These are phyloP conservation scores for Anguilla marmorata DNA, from an alignment of 2,797 vertebrate genomes.

Conservation along the genomic window DNA sequence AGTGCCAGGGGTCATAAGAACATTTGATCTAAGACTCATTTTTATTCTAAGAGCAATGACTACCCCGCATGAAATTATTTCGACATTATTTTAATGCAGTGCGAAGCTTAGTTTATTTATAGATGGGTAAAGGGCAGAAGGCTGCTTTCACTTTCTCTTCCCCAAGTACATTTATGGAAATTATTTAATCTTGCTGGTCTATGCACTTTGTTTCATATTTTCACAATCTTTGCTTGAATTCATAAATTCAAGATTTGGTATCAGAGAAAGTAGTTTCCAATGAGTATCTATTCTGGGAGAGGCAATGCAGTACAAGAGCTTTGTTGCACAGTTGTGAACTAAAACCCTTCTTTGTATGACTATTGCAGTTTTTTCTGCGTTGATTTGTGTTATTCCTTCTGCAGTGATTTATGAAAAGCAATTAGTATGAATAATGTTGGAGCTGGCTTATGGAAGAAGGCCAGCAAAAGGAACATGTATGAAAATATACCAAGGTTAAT, in stretches of 20 bases:
- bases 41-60: neutral
- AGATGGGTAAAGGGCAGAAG: constrained; percentile 41
- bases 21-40: constrained; percentile 37
- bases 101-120: constrained; percentile 35
- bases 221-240: constrained; percentile 42
- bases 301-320: constrained; percentile 40
- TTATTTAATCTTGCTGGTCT: constrained; percentile 51
- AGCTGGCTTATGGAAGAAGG: constrained; percentile 57
- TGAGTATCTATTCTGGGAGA: constrained; percentile 3
- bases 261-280: constrained; percentile 22
- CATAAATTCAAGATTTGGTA: constrained; percentile 17
- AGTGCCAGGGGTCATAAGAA: constrained; percentile 40
- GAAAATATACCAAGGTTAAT: constrained; percentile 57
- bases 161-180: constrained; percentile 47
- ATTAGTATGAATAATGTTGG: constrained; percentile 63
- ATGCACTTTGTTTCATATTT: constrained; percentile 51
- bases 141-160: constrained; percentile 18
- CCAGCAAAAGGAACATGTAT: constrained; percentile 57
- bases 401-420: constrained; percentile 67
- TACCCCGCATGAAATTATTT: neutral
- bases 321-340: neutral
- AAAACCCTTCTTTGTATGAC: neutral
- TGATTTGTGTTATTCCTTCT: constrained; percentile 64
- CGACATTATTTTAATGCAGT: constrained; percentile 30
- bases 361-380: constrained; percentile 55